Evolutionary conservation across 2,797 vertebrate species (phyloP).

Genomic region (Pampus argenteus): DNA sequence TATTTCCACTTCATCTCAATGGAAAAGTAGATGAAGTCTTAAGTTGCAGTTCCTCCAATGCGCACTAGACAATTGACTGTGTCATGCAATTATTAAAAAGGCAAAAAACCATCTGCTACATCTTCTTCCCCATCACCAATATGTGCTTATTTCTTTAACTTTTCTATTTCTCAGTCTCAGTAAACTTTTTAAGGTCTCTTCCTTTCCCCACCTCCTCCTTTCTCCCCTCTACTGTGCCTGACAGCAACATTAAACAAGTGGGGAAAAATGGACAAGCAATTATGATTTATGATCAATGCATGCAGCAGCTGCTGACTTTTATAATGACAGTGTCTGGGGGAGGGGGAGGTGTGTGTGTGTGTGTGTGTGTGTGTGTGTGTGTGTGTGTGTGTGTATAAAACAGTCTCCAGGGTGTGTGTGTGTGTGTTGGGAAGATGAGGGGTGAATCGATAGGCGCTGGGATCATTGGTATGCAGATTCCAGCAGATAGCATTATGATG

Average conservation of each 20-base stretch:
- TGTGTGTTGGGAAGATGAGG: slow-evolving; percentile 68
- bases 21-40: background rate
- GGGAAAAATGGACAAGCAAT: slow-evolving; percentile 86
- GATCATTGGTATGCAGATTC: slow-evolving; percentile 87
- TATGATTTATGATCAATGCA: slow-evolving; percentile 89
- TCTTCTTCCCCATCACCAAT: slow-evolving; percentile 1
- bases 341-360: slow-evolving; percentile 33
- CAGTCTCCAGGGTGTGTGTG: slow-evolving; percentile 57
- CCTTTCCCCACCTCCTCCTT: slow-evolving; percentile 40
- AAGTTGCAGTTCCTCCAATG: slow-evolving; percentile 2
- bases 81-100: background rate
- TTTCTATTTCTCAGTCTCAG: slow-evolving; percentile 41
- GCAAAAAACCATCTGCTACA: background rate
- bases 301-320: slow-evolving; percentile 82
- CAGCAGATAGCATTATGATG: slow-evolving; percentile 85
- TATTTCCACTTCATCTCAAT: background rate
- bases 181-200: slow-evolving; percentile 61
- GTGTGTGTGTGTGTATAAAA: slow-evolving; percentile 6
- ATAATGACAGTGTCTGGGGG: slow-evolving; percentile 81
- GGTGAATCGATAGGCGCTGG: slow-evolving; percentile 81
- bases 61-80: background rate
- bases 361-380: slow-evolving; percentile 26
- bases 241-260: slow-evolving; percentile 86
- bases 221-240: slow-evolving; percentile 57
- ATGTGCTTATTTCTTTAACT: background rate